A percentile compares a stretch with the other conserved stretches of the same genome.
phyloP scores from a whole-genome alignment of 1,140 invertebrate species.

The Uloborus diversus region DNA sequence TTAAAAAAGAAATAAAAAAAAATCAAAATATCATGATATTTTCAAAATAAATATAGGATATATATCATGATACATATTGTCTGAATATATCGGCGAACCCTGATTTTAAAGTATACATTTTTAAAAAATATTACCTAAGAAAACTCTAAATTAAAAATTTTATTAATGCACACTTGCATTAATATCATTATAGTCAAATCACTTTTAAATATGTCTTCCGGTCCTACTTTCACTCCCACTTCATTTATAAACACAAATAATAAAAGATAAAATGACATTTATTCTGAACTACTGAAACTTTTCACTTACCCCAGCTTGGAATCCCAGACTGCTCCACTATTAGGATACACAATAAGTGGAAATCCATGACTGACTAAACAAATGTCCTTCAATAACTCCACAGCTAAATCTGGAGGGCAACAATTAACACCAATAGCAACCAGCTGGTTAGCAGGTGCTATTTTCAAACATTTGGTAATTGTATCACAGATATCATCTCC shows the following conservation, averaged over 20 bases:
- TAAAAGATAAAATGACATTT: background rate
- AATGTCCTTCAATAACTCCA: slow-evolving; percentile 69
- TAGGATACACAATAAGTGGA: slow-evolving; percentile 77
- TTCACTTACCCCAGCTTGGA: slow-evolving; percentile 65
- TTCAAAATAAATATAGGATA: too few species aligned
- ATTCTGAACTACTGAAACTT: background rate
- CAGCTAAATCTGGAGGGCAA: slow-evolving; percentile 73
- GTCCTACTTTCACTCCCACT: background rate
- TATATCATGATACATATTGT: too few species aligned
- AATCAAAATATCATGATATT: too few species aligned
- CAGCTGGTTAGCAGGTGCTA: slow-evolving; percentile 73
- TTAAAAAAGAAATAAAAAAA: too few species aligned
- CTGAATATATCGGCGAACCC: too few species aligned
- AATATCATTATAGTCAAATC: background rate
- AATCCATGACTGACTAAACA: slow-evolving; percentile 65
- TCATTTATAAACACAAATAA: background rate
- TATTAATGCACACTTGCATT: background rate
- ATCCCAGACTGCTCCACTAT: slow-evolving; percentile 74
- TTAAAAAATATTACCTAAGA: background rate
- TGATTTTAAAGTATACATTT: too few species aligned
- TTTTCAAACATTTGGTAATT: slow-evolving; percentile 72
- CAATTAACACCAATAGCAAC: slow-evolving; percentile 89
- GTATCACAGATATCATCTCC: slow-evolving; percentile 77
- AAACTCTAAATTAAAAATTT: background rate
- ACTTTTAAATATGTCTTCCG: background rate